Evolutionary conservation across 2,888 invertebrate species (phyloP).

Genomic region (Hanleya hanleyi): DNA sequence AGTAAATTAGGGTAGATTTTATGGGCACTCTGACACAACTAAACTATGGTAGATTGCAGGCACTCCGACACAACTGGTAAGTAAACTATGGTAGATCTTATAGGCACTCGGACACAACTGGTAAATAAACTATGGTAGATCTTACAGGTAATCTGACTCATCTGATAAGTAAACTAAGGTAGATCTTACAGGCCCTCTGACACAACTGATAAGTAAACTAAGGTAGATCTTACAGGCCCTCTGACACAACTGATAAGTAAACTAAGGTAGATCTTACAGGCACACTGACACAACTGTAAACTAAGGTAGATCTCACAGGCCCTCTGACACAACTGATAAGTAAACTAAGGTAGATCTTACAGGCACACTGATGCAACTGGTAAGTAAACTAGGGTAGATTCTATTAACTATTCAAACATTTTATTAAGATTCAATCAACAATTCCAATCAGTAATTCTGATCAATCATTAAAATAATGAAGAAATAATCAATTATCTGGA

Average conservation of each 20-base stretch:
- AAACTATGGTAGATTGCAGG: constrained; percentile 63
- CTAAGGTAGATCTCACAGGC: no score
- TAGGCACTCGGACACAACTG: constrained; percentile 65
- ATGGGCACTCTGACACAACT: constrained; percentile 65
- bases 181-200: constrained; percentile 64
- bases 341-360: constrained; percentile 64
- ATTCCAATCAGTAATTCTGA: no score
- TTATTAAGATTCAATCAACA: no score
- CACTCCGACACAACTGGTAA: constrained; percentile 68
- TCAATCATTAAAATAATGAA: no score
- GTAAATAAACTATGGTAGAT: constrained; percentile 64
- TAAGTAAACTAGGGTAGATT: no score
- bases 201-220: no score
- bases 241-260: constrained; percentile 67
- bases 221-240: no score
- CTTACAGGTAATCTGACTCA: constrained; percentile 66
- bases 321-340: constrained; percentile 68
- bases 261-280: constrained; percentile 66
- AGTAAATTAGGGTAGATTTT: constrained; percentile 60
- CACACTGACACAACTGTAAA: no score
- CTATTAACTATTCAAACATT: no score
- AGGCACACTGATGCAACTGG: constrained; percentile 66
- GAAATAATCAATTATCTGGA: no score
- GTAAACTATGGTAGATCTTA: constrained; percentile 70
- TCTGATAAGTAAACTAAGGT: constrained; percentile 62